These are phyloP conservation scores for Albula glossodonta DNA, from an alignment of 2,113 vertebrate species.

Conservation along the genomic window DNA sequence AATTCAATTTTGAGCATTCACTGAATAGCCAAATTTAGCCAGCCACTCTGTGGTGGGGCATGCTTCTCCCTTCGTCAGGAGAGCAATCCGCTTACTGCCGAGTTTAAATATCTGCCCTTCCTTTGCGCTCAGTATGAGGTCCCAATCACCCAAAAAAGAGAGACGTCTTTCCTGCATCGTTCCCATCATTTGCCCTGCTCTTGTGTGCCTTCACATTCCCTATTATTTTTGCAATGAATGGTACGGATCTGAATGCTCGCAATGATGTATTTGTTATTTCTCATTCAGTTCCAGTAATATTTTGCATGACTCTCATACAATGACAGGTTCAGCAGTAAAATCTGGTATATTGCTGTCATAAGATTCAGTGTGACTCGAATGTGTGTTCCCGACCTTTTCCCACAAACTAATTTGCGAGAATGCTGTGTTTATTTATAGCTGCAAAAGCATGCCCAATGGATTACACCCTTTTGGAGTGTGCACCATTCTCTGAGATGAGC, in stretches of 20 bases:
- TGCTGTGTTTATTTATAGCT: conserved; percentile 29
- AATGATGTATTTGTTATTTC: neutral
- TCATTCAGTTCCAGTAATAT: neutral
- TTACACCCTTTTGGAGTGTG: conserved; percentile 7
- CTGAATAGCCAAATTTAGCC: neutral
- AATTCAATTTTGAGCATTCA: neutral
- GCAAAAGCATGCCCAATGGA: conserved; percentile 9
- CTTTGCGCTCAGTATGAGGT: too few species aligned
- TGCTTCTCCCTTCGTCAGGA: neutral
- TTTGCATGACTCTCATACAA: neutral
- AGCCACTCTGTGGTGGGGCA: neutral
- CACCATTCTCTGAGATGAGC: neutral
- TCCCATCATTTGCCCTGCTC: neutral
- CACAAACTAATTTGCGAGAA: conserved; percentile 24
- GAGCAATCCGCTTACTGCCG: neutral
- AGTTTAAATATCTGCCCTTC: too few species aligned
- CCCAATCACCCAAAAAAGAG: neutral
- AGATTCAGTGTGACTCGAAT: conserved; percentile 24
- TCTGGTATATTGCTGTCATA: conserved; percentile 12
- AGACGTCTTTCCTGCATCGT: neutral
- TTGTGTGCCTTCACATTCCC: neutral
- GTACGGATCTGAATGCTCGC: neutral
- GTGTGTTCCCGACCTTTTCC: neutral
- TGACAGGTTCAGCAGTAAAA: neutral
- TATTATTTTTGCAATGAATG: neutral